phyloP scores from a whole-genome alignment of 2,888 invertebrate genomes.

The Blastobasis adustella region DNA sequence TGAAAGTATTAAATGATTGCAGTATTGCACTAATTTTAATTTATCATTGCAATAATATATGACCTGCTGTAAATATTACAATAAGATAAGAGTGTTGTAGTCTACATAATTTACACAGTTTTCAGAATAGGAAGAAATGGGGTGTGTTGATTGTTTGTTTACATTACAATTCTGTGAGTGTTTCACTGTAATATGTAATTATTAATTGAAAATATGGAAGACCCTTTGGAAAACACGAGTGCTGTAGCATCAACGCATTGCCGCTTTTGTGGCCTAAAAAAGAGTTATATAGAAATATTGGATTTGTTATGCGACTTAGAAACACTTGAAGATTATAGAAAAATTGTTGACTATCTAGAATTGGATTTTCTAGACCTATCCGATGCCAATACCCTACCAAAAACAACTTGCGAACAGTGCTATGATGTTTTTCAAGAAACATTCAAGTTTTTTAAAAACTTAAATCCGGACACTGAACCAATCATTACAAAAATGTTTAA shows the following conservation, averaged over 20 bases:
- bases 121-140: too few relatives aligned
- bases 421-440: constrained; percentile 9
- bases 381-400: constrained; percentile 10
- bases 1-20: too few relatives aligned
- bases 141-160: too few relatives aligned
- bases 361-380: constrained; percentile 11
- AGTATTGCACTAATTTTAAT: too few relatives aligned
- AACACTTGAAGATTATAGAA: constrained; percentile 3
- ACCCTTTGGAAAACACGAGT: neutral
- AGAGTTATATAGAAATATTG: neutral
- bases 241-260: constrained; percentile 3
- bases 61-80: too few relatives aligned
- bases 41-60: too few relatives aligned
- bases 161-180: too few relatives aligned
- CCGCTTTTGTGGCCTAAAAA: constrained; percentile 10
- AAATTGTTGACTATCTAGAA: constrained; percentile 10
- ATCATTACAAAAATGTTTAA: too few relatives aligned
- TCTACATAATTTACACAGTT: too few relatives aligned
- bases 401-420: constrained; percentile 14
- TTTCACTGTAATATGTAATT: too few relatives aligned
- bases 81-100: too few relatives aligned
- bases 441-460: constrained; percentile 13
- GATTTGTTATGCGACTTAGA: constrained; percentile 4
- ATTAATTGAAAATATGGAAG: neutral
- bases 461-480: neutral